These are phyloP conservation scores for Phyllostomus hastatus DNA, from an alignment of 2,113 vertebrate species.

Conservation along the genomic window DNA sequence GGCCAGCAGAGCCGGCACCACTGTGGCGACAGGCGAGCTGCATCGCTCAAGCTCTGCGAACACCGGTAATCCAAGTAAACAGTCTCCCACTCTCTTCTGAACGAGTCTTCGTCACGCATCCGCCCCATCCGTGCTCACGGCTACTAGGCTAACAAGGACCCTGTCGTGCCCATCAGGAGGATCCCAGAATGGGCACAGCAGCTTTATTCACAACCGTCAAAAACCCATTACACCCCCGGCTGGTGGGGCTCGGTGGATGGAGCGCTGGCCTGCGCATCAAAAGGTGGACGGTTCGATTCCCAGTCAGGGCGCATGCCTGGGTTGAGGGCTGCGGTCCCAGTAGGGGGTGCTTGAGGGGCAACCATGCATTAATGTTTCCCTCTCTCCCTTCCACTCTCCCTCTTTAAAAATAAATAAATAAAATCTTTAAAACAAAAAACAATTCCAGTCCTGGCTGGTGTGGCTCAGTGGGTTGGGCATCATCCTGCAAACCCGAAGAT, in stretches of 20 bases:
- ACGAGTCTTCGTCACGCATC: background rate
- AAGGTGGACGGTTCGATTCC: background rate
- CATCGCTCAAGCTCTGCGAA: background rate
- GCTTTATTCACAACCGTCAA: background rate
- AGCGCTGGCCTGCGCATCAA: background rate
- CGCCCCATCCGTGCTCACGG: too few relatives aligned
- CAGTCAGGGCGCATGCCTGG: background rate
- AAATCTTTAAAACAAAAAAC: too few relatives aligned
- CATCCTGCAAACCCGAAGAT: too few relatives aligned
- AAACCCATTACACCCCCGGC: too few relatives aligned
- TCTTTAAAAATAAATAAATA: too few relatives aligned
- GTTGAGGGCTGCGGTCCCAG: too few relatives aligned
- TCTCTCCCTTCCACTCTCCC: too few relatives aligned
- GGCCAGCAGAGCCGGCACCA: background rate
- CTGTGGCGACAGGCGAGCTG: background rate
- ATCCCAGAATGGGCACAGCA: background rate
- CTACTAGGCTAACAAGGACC: background rate
- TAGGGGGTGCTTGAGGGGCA: too few relatives aligned
- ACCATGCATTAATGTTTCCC: too few relatives aligned
- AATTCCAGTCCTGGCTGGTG: too few relatives aligned
- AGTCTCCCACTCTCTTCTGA: background rate
- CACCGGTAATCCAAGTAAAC: background rate
- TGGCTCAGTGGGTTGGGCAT: background rate
- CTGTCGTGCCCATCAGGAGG: background rate
- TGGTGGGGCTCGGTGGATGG: background rate